Evolutionary conservation across 2,797 vertebrate genomes (phyloP).

Genomic region (Nyctalus aviator): DNA sequence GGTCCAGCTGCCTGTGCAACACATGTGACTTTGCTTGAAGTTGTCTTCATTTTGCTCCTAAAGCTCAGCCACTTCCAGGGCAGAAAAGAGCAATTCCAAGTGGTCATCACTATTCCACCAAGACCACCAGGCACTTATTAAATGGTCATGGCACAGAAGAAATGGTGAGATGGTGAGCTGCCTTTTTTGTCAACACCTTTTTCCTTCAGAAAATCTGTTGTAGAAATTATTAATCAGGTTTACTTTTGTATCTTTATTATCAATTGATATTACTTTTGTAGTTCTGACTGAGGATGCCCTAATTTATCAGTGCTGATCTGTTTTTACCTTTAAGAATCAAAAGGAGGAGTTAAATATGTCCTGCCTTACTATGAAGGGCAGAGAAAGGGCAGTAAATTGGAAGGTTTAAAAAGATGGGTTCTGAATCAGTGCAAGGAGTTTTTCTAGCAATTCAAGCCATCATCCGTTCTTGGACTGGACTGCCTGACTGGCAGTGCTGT

Average conservation of each 20-base stretch:
- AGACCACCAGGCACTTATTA: not conserved
- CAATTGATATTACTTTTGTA: slow-evolving; percentile 1
- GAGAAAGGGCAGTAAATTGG: not conserved
- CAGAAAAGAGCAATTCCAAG: not conserved
- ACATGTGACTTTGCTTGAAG: not conserved
- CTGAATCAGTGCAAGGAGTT: not conserved
- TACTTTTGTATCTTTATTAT: slow-evolving; percentile 36
- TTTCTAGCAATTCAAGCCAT: not conserved
- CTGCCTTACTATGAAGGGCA: not conserved
- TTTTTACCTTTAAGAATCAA: slow-evolving; percentile 49
- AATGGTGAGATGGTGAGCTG: not conserved
- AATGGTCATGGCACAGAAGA: not conserved
- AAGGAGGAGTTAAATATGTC: not conserved
- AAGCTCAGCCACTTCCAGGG: not conserved
- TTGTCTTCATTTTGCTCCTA: not conserved
- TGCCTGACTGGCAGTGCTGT: not conserved
- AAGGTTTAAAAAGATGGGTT: not conserved
- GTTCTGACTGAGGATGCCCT: slow-evolving; percentile 9
- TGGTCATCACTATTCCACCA: not conserved
- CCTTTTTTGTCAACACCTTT: not conserved
- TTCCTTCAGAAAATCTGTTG: slow-evolving; percentile 34
- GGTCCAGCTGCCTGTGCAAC: not conserved
- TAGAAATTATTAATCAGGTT: slow-evolving; percentile 45
- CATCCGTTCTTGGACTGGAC: not conserved
- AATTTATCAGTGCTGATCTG: not conserved